These are phyloP conservation scores for Solenopsis fugax DNA, from an alignment of 1,140 invertebrate genomes.

Conservation along the genomic window DNA sequence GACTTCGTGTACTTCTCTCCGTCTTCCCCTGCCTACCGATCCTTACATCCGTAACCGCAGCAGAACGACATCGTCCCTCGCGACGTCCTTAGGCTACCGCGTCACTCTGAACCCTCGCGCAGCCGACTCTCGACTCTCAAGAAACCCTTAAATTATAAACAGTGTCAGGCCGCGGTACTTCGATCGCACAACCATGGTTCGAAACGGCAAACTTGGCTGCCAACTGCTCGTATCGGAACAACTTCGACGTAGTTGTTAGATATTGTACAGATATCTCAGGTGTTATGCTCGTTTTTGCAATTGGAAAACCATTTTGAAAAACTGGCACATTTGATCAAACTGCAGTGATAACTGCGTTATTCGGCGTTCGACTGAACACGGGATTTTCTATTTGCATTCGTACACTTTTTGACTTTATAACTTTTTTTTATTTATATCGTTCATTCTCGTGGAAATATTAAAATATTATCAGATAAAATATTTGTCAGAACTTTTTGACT, in stretches of 20 bases:
- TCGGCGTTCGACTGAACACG: background rate
- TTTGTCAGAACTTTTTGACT: background rate
- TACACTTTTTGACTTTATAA: constrained; percentile 39
- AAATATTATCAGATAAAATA: constrained; percentile 23
- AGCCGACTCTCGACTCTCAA: constrained; percentile 51
- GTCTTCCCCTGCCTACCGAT: constrained; percentile 37
- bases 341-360: background rate
- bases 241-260: constrained; percentile 4
- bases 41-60: constrained; percentile 51
- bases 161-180: constrained; percentile 72
- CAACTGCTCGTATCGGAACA: constrained; percentile 31
- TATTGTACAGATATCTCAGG: background rate
- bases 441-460: constrained; percentile 4
- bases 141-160: constrained; percentile 82
- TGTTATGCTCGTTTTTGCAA: background rate
- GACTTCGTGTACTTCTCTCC: constrained; percentile 24
- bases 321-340: constrained; percentile 5
- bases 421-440: constrained; percentile 32
- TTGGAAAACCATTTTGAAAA: constrained; percentile 18
- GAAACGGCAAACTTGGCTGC: constrained; percentile 63
- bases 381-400: constrained; percentile 2
- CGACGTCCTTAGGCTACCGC: constrained; percentile 42
- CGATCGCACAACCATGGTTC: constrained; percentile 57
- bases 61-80: constrained; percentile 31
- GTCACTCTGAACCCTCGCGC: constrained; percentile 33